Percentiles rank a stretch among this genome's conserved stretches.
These are phyloP conservation scores for Heteronetta atricapilla DNA, from an alignment of 2,113 vertebrate species.

Conservation along the genomic window DNA sequence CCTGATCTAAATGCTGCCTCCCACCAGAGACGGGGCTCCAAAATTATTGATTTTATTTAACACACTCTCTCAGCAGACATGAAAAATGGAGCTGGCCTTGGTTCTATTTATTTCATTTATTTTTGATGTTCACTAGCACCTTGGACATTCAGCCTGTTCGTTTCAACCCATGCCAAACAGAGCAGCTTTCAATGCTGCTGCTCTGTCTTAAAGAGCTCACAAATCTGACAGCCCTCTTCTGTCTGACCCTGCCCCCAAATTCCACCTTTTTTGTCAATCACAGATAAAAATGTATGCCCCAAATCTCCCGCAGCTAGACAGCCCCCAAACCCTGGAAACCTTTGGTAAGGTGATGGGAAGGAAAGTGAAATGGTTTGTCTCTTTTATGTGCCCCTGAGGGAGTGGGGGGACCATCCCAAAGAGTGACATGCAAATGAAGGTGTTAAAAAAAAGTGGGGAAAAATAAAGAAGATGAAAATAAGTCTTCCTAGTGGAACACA, in stretches of 20 bases:
- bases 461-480: conserved; percentile 39
- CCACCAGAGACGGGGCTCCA: neutral
- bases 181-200: neutral
- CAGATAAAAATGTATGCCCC: accelerated
- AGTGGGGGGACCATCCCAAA: neutral
- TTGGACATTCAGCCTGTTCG: neutral
- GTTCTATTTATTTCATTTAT: neutral
- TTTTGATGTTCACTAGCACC: neutral
- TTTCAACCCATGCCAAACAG: neutral
- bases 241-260: neutral
- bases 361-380: neutral
- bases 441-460: neutral
- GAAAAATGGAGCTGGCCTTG: neutral
- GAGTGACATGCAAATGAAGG: conserved; percentile 36
- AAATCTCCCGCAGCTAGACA: neutral
- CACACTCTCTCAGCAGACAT: neutral
- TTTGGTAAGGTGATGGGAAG: neutral
- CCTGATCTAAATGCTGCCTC: neutral
- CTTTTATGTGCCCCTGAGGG: neutral
- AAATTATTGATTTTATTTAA: neutral
- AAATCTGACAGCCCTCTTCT: neutral
- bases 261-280: neutral
- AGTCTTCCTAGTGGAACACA: conserved; percentile 79
- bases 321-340: neutral
- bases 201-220: neutral